Evolutionary conservation across 92 coral and sea anemone genomes (phyloP).

Genomic region (Zoanthus sansibaricus): DNA sequence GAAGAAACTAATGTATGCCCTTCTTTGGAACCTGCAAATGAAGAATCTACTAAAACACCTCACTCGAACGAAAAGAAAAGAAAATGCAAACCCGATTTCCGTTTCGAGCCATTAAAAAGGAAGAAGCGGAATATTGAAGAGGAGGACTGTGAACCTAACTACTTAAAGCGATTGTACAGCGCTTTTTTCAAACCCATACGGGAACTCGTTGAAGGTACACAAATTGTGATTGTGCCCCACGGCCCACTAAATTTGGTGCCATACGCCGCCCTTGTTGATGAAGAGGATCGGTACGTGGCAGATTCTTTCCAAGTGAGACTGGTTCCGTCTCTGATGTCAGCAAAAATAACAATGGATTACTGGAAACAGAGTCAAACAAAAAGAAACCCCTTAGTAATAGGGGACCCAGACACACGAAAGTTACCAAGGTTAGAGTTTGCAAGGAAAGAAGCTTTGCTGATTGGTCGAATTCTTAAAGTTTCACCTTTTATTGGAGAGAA

Average conservation of each 20-base stretch:
- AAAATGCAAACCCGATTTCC: neutral
- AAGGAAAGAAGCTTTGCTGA: constrained; percentile 33
- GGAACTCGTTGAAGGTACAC: constrained; percentile 1
- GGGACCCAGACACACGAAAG: constrained; percentile 7
- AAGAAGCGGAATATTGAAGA: neutral
- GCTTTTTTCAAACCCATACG: constrained; percentile 1
- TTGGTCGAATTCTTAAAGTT: constrained; percentile 35
- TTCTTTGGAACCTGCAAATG: neutral
- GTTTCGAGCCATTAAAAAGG: neutral
- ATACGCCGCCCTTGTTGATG: constrained; percentile 19
- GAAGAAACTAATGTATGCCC: neutral
- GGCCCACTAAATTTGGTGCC: constrained; percentile 4
- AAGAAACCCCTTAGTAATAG: constrained; percentile 1
- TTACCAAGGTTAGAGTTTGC: constrained; percentile 15
- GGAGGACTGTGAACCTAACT: neutral
- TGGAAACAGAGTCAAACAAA: neutral
- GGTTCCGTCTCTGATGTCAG: constrained; percentile 13
- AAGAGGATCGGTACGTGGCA: neutral
- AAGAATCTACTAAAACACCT: neutral
- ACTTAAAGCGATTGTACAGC: neutral
- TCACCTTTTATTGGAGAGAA: constrained; percentile 34
- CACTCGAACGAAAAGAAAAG: neutral
- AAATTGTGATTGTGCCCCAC: constrained; percentile 8
- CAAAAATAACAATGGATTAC: constrained; percentile 5
- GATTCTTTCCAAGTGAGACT: constrained; percentile 21